Evolutionary conservation across 1,140 invertebrate species (phyloP).

Genomic region (Mesaphorura yosii): DNA sequence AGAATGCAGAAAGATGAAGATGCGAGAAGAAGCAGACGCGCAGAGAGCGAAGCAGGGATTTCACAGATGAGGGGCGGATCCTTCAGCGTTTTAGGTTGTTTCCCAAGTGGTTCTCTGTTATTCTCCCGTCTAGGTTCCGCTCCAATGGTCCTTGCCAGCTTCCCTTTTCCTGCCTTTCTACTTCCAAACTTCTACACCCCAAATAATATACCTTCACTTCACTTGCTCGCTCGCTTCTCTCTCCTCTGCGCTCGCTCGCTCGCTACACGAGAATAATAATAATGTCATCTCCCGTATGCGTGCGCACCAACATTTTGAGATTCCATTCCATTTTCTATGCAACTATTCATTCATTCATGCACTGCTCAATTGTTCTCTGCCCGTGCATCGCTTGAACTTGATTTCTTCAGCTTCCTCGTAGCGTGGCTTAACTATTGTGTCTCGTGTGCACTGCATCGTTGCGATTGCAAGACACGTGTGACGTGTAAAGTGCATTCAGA

Average conservation of each 20-base stretch:
- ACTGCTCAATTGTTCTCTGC: not conserved
- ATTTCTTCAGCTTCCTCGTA: not conserved
- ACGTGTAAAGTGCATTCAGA: too few relatives aligned
- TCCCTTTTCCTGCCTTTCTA: slow-evolving; percentile 7
- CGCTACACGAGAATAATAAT: too few relatives aligned
- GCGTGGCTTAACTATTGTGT: too few relatives aligned
- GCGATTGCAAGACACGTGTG: too few relatives aligned
- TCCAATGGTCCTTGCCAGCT: slow-evolving; percentile 11
- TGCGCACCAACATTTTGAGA: too few relatives aligned
- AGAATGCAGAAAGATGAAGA: not conserved
- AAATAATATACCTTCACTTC: too few relatives aligned
- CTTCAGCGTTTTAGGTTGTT: not conserved
- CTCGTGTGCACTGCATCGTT: too few relatives aligned
- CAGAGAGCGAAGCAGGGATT: not conserved
- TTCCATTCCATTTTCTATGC: not conserved
- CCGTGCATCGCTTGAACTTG: slow-evolving; percentile 8
- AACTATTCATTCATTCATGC: not conserved
- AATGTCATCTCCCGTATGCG: too few relatives aligned
- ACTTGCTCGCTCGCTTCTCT: not conserved
- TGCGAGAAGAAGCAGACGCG: not conserved
- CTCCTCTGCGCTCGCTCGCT: too few relatives aligned
- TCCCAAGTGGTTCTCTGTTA: slow-evolving; percentile 12
- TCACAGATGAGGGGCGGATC: slow-evolving; percentile 2
- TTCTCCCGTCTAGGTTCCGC: slow-evolving; percentile 5
- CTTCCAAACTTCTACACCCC: not conserved